Conservation (phyloP, 64 coral and sea anemone species). For the Montipora cactus region DNA sequence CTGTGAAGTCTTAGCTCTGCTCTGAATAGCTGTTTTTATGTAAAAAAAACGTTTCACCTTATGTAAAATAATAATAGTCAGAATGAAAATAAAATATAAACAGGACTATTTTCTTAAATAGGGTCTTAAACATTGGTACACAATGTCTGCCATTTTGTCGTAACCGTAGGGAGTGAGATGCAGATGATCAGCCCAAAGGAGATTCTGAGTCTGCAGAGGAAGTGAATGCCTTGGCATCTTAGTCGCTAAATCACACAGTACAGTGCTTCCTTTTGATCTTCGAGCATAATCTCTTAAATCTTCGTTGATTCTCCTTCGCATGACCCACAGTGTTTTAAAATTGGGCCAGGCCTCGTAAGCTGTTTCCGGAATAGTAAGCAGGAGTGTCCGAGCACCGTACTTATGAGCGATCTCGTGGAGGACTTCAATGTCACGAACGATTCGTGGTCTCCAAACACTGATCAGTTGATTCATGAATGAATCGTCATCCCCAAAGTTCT, state of each 20-base stretch:
- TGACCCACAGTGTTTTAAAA: constrained; percentile 84
- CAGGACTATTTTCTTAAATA: constrained; percentile 50
- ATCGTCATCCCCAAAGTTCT: constrained; percentile 98
- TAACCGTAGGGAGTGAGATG: constrained; percentile 93
- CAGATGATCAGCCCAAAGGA: constrained; percentile 92
- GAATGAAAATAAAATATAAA: not conserved
- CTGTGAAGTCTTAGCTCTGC: not conserved
- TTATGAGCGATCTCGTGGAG: constrained; percentile 84
- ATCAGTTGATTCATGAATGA: constrained; percentile 95
- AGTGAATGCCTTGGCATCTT: constrained; percentile 82
- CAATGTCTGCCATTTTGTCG: constrained; percentile 86
- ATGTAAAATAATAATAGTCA: not conserved
- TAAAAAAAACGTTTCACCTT: not conserved
- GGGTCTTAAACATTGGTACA: constrained; percentile 90
- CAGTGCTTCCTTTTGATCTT: constrained; percentile 75
- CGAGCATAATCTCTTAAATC: constrained; percentile 83
- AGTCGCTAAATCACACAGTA: constrained; percentile 88
- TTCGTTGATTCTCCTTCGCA: constrained; percentile 88
- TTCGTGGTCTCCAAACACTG: constrained; percentile 88
- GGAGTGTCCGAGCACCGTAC: constrained; percentile 88
- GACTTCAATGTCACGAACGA: constrained; percentile 84
- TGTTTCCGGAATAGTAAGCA: constrained; percentile 98
- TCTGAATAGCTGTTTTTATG: not conserved
- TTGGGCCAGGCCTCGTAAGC: constrained; percentile 95
- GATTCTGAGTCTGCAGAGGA: constrained; percentile 67